Conservation (phyloP, 2,888 invertebrate species). For the Lasioglossum oenotherae region DNA sequence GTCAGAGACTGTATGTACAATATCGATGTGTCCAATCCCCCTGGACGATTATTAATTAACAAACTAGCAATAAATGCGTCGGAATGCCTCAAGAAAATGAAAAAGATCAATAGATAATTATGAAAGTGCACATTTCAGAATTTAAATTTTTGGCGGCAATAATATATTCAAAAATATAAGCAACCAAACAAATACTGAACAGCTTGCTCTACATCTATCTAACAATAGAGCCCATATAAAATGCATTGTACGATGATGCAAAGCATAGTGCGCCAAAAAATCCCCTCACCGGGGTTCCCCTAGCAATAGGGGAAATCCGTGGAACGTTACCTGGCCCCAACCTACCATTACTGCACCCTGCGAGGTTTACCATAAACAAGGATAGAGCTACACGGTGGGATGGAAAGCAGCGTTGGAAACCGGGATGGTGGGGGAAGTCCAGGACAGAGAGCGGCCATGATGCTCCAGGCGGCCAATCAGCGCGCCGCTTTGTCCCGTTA, state of each 20-base stretch:
- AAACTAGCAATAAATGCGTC: not conserved
- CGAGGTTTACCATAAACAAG: constrained; percentile 46
- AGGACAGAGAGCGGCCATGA: constrained; percentile 81
- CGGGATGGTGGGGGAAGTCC: constrained; percentile 69
- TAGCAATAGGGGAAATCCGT: constrained; percentile 16
- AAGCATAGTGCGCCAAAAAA: not conserved
- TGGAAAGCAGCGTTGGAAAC: constrained; percentile 42
- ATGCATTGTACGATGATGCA: too few species aligned
- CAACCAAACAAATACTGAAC: not conserved
- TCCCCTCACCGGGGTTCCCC: not conserved
- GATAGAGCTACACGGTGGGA: constrained; percentile 55
- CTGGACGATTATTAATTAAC: not conserved
- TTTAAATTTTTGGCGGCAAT: not conserved
- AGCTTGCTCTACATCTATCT: too few species aligned
- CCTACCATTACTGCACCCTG: constrained; percentile 30
- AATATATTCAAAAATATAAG: not conserved
- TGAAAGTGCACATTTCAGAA: not conserved
- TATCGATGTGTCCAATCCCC: not conserved
- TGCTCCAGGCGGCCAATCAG: constrained; percentile 78
- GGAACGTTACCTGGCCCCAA: constrained; percentile 44
- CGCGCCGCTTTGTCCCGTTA: constrained; percentile 70
- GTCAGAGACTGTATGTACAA: not conserved
- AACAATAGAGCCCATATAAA: not conserved
- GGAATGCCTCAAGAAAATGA: not conserved
- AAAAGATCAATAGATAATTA: not conserved